Evolutionary conservation across 2,888 invertebrate species (phyloP).

Genomic region (Cantharis flavilabris): DNA sequence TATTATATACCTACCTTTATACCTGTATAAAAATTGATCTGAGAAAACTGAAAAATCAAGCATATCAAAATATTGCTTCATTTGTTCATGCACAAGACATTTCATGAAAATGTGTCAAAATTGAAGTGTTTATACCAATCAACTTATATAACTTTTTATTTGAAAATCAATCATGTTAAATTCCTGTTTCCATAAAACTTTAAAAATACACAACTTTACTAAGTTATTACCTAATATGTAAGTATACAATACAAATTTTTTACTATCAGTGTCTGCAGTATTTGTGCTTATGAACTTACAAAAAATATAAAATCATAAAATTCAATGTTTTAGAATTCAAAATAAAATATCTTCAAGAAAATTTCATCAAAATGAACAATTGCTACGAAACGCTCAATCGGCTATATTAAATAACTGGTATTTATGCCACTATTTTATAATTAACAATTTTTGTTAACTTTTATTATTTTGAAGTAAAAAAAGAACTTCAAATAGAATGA

Average conservation of each 20-base stretch:
- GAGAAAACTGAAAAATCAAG: background rate
- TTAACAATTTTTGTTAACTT: background rate
- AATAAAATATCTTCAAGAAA: background rate
- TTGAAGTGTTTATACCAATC: background rate
- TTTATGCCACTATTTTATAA: background rate
- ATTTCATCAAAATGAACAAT: background rate
- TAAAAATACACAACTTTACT: background rate
- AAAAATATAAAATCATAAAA: no score
- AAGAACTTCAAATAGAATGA: constrained; percentile 25
- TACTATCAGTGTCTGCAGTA: background rate
- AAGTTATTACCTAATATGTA: background rate
- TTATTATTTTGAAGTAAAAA: background rate
- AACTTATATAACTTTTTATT: background rate
- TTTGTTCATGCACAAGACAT: background rate
- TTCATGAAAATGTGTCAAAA: background rate
- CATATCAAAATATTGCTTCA: background rate
- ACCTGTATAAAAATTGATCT: no score
- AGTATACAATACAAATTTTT: background rate
- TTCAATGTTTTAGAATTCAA: background rate
- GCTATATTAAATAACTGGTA: background rate
- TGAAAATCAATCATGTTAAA: background rate
- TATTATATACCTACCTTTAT: no score
- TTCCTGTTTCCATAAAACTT: background rate
- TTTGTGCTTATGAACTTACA: no score
- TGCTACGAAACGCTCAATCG: background rate